Evolutionary conservation across 2,888 invertebrate species (phyloP).

Genomic region (Adineta ricciae): DNA sequence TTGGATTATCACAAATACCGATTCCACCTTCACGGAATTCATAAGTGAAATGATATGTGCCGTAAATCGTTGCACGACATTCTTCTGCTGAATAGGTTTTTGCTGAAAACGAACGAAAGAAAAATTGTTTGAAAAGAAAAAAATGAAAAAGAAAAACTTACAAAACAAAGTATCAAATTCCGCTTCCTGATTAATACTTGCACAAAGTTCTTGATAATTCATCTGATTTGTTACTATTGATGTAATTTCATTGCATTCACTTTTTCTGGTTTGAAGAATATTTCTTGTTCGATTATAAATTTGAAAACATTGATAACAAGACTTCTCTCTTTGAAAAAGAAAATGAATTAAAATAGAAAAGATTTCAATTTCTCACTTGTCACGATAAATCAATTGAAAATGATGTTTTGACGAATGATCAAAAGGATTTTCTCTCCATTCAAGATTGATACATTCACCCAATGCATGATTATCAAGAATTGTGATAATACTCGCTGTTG

Average conservation of each 20-base stretch:
- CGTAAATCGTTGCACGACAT: constrained; percentile 33
- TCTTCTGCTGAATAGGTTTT: constrained; percentile 33
- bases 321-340: constrained; percentile 5
- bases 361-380: neutral
- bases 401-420: constrained; percentile 1
- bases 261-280: constrained; percentile 24
- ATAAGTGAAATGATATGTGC: constrained; percentile 33
- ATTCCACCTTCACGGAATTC: constrained; percentile 31
- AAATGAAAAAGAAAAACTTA: neutral
- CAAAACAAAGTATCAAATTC: constrained; percentile 14
- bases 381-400: neutral
- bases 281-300: constrained; percentile 31
- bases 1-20: constrained; percentile 31
- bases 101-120: neutral
- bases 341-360: neutral
- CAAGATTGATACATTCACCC: neutral
- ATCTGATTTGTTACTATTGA: neutral
- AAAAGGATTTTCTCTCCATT: neutral
- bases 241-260: constrained; percentile 15
- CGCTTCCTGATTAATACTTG: neutral
- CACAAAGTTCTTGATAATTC: constrained; percentile 13
- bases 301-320: constrained; percentile 31
- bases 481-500: constrained; percentile 19
- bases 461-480: neutral
- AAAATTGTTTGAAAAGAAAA: neutral